These are phyloP conservation scores for Lathamus discolor DNA, from an alignment of 2,113 vertebrate genomes.

Conservation along the genomic window DNA sequence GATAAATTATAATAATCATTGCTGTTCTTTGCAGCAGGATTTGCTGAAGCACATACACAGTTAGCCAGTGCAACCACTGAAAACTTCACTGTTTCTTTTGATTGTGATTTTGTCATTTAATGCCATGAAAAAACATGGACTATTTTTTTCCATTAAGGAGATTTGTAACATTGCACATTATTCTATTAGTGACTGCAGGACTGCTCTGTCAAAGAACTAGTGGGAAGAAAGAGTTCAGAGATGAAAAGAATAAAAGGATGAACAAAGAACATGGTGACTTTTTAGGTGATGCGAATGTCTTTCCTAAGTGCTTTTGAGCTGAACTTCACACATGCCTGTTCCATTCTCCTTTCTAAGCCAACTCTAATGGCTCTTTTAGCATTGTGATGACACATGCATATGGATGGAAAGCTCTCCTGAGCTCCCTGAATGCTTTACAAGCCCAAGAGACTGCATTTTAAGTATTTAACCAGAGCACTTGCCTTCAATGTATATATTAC, in stretches of 20 bases:
- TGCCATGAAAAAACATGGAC: neutral
- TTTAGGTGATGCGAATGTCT: neutral
- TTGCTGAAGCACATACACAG: neutral
- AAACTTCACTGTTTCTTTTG: neutral
- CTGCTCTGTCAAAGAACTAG: neutral
- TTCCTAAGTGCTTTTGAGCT: neutral
- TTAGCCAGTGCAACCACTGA: neutral
- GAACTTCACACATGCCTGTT: neutral
- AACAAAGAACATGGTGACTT: neutral
- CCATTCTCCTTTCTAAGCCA: neutral
- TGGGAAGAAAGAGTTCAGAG: neutral
- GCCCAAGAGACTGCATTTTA: neutral
- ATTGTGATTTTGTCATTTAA: neutral
- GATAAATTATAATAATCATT: neutral
- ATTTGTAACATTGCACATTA: neutral
- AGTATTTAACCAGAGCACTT: conserved; percentile 40
- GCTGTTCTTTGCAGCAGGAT: neutral
- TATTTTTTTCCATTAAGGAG: neutral
- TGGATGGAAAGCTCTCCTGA: neutral
- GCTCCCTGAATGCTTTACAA: neutral
- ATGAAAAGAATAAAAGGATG: neutral
- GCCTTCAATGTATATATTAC: conserved; percentile 20
- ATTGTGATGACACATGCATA: neutral
- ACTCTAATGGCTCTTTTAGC: neutral
- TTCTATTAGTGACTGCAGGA: neutral